phyloP scores from a whole-genome alignment of 2,888 invertebrate genomes.

The Cryptops parisi region DNA sequence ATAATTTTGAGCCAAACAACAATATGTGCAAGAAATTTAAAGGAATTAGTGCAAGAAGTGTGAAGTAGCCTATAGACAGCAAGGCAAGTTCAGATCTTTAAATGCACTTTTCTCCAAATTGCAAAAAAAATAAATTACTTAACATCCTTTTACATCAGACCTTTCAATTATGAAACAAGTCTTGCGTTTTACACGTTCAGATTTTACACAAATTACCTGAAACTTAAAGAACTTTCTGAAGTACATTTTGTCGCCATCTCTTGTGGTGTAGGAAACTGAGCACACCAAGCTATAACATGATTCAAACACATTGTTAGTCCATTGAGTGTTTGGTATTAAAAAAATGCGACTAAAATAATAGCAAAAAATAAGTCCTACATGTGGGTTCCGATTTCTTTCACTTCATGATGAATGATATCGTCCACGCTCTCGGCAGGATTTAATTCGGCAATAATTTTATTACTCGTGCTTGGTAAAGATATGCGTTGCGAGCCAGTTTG shows the following conservation, averaged over 20 bases:
- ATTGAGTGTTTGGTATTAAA: not conserved
- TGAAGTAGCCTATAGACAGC: too few species aligned
- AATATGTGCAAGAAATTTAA: not conserved
- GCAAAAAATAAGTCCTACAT: slow-evolving; percentile 45
- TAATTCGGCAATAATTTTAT: slow-evolving; percentile 40
- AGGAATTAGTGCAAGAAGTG: not conserved
- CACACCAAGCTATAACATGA: slow-evolving; percentile 59
- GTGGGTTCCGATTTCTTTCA: slow-evolving; percentile 97
- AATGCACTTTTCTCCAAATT: too few species aligned
- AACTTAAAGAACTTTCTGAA: slow-evolving; percentile 98
- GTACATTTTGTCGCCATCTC: slow-evolving; percentile 54
- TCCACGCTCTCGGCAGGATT: slow-evolving; percentile 72
- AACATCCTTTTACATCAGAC: too few species aligned
- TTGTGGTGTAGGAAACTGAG: slow-evolving; percentile 78
- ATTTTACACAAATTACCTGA: slow-evolving; percentile 31
- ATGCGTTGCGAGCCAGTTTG: slow-evolving; percentile 83
- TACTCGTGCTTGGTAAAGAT: slow-evolving; percentile 57
- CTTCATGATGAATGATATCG: slow-evolving; percentile 95
- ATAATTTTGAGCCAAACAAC: too few species aligned
- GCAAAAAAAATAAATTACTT: too few species aligned
- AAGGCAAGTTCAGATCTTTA: too few species aligned
- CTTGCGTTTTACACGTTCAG: too few species aligned
- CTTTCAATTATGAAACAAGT: too few species aligned
- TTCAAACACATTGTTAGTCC: too few species aligned
- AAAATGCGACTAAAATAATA: slow-evolving; percentile 10